Conservation (phyloP, 2,888 invertebrate species). For the Drosophila peninsularis region DNA sequence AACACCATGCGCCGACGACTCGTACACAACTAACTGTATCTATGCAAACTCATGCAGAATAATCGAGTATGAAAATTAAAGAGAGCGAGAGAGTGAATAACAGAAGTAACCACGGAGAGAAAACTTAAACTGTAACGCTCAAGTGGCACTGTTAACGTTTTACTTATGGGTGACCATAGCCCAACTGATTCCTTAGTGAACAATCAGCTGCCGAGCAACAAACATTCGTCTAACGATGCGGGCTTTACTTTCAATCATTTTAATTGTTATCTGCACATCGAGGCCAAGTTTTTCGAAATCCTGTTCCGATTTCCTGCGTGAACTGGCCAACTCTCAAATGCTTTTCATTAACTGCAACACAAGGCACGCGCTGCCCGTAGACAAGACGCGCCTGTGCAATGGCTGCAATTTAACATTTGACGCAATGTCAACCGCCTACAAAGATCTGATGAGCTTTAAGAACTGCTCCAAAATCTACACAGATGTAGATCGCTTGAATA, state of each 20-base stretch:
- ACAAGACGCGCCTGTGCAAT: constrained; percentile 47
- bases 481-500: constrained; percentile 77
- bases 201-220: neutral
- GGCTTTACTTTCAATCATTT: neutral
- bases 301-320: constrained; percentile 37
- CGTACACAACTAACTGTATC: constrained; percentile 56
- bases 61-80: constrained; percentile 19
- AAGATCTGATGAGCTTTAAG: constrained; percentile 9
- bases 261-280: constrained; percentile 6
- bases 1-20: constrained; percentile 30
- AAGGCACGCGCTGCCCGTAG: constrained; percentile 51
- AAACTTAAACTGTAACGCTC: constrained; percentile 23
- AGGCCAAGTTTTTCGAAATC: neutral
- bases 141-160: constrained; percentile 18
- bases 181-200: neutral
- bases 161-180: constrained; percentile 10
- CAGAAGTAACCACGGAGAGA: constrained; percentile 10
- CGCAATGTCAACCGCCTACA: constrained; percentile 28
- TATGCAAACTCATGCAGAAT: constrained; percentile 23
- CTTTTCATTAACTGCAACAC: constrained; percentile 67
- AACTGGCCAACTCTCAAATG: constrained; percentile 55
- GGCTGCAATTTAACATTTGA: constrained; percentile 28
- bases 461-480: constrained; percentile 67
- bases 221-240: constrained; percentile 17
- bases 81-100: constrained; percentile 2